phyloP scores from a whole-genome alignment of 1,140 invertebrate species.

The Cydia splendana region DNA sequence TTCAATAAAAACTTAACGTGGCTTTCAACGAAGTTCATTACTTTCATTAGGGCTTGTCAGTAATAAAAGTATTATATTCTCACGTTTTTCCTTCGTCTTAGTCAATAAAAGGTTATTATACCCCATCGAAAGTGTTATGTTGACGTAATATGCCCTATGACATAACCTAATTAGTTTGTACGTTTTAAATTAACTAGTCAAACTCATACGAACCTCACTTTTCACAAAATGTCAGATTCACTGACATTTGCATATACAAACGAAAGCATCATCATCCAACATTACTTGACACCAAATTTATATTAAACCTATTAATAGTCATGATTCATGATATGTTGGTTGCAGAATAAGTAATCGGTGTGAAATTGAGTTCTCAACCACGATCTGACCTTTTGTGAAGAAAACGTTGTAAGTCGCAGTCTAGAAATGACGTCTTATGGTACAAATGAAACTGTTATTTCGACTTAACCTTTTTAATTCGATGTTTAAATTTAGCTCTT shows the following conservation, averaged over 20 bases:
- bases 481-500: background rate
- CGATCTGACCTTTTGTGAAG: background rate
- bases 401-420: background rate
- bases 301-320: background rate
- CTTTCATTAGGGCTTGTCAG: too few species aligned
- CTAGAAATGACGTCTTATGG: background rate
- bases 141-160: background rate
- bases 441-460: background rate
- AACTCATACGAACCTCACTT: background rate
- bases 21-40: too few species aligned
- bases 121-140: too few species aligned
- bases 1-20: too few species aligned
- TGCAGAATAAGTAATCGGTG: background rate
- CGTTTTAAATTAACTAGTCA: background rate
- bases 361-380: slow-evolving; percentile 23
- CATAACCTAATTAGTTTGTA: background rate
- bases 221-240: slow-evolving; percentile 6
- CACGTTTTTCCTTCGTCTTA: too few species aligned
- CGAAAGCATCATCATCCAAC: background rate
- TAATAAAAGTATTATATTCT: too few species aligned
- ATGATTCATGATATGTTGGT: background rate
- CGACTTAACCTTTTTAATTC: background rate
- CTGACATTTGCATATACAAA: slow-evolving; percentile 23
- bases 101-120: too few species aligned
- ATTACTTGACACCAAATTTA: background rate